Percentiles rank a stretch among this genome's conserved stretches.
Evolutionary conservation across 2,113 vertebrate genomes (phyloP).

Genomic region (Tenrec ecaudatus): DNA sequence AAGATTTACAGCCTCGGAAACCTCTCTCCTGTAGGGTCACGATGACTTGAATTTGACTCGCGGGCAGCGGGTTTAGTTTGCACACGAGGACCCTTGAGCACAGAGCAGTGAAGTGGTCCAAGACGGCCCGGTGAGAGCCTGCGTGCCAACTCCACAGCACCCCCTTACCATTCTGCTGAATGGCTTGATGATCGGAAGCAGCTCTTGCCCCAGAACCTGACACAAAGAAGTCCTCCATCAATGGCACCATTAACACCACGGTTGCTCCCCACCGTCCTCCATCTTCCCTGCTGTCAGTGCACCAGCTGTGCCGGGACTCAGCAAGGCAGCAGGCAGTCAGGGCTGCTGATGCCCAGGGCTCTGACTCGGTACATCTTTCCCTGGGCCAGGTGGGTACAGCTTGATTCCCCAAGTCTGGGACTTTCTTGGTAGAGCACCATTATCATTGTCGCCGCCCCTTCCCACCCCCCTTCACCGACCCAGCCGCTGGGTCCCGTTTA

Average conservation of each 20-base stretch:
- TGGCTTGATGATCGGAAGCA: background rate
- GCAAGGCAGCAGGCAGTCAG: background rate
- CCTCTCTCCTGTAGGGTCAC: background rate
- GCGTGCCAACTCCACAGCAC: background rate
- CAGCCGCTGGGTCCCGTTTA: conserved; percentile 60
- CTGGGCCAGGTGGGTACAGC: background rate
- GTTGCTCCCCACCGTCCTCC: background rate
- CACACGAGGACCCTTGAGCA: background rate
- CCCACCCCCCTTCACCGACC: too few species aligned
- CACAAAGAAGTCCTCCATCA: background rate
- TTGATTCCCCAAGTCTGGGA: background rate
- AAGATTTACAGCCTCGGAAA: background rate
- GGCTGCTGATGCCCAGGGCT: background rate
- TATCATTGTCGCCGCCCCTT: rapidly evolving
- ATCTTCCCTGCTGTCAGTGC: background rate
- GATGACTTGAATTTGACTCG: background rate
- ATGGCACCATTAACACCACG: background rate
- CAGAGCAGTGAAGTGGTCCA: too few species aligned
- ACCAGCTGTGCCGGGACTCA: background rate
- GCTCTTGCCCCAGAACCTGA: background rate
- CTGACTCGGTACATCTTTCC: background rate
- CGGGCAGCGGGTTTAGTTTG: background rate
- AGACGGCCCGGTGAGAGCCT: too few species aligned
- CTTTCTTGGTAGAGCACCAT: background rate
- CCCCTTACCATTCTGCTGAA: too few species aligned